Percentiles rank a stretch among this genome's conserved stretches.
Evolutionary conservation across 2,888 invertebrate genomes (phyloP).

Genomic region (Hermaeophaga mercurialis): DNA sequence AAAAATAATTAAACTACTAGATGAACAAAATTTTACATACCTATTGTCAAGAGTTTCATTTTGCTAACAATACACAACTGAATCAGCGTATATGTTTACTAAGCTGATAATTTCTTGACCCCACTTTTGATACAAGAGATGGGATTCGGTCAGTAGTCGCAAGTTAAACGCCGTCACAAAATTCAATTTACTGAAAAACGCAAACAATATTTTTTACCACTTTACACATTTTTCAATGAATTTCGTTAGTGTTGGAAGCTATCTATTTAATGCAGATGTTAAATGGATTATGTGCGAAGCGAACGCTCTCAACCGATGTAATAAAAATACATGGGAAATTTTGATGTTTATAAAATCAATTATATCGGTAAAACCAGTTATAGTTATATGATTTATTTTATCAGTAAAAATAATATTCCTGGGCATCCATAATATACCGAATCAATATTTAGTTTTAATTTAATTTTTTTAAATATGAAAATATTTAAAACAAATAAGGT

Average conservation of each 20-base stretch:
- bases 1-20: background rate
- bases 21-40: constrained; percentile 27
- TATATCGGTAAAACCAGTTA: background rate
- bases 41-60: constrained; percentile 35
- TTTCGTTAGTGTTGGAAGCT: background rate
- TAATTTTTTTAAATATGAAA: no score
- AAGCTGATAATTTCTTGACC: constrained; percentile 26
- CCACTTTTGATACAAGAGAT: constrained; percentile 22
- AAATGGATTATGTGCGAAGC: background rate
- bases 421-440: no score
- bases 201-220: background rate
- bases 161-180: constrained; percentile 18
- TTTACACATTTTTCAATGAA: background rate
- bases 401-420: no score
- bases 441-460: no score
- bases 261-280: background rate
- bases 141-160: constrained; percentile 25
- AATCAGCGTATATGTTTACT: constrained; percentile 13
- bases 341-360: background rate
- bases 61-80: constrained; percentile 27
- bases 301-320: background rate
- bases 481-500: background rate
- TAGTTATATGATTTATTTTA: no score
- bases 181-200: background rate
- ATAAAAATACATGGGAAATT: background rate